Evolutionary conservation across 1,140 invertebrate species (phyloP).

Genomic region (Caerostris extrusa): DNA sequence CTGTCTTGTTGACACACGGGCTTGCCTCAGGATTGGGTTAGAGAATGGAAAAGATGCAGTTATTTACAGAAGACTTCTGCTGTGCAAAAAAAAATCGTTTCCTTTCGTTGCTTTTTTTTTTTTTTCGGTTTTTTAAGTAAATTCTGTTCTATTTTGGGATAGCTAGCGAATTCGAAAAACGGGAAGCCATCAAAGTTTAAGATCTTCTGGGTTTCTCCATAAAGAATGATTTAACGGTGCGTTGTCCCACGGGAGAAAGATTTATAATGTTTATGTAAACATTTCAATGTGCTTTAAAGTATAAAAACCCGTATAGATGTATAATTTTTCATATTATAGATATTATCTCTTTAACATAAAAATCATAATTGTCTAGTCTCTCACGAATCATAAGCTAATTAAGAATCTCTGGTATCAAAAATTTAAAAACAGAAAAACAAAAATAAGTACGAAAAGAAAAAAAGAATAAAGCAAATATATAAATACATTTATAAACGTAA

Average conservation of each 20-base stretch:
- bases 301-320: no score
- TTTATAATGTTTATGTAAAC: no score
- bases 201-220: not conserved
- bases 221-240: not conserved
- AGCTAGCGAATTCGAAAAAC: not conserved
- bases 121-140: not conserved
- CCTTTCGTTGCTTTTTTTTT: not conserved
- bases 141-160: not conserved
- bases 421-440: no score
- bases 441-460: no score
- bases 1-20: slow-evolving; percentile 61
- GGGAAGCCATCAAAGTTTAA: not conserved
- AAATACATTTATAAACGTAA: no score
- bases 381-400: no score
- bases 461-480: no score
- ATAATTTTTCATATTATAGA: no score
- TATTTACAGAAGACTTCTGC: slow-evolving; percentile 54
- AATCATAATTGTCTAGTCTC: no score
- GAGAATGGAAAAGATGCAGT: slow-evolving; percentile 33
- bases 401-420: no score
- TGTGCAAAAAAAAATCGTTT: not conserved
- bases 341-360: no score
- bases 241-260: not conserved
- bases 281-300: no score
- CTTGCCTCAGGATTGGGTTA: slow-evolving; percentile 19